A percentile compares a stretch with the other conserved stretches of the same genome.
These are phyloP conservation scores for Lycaena phlaeas DNA, from an alignment of 2,888 invertebrate genomes.

Conservation along the genomic window DNA sequence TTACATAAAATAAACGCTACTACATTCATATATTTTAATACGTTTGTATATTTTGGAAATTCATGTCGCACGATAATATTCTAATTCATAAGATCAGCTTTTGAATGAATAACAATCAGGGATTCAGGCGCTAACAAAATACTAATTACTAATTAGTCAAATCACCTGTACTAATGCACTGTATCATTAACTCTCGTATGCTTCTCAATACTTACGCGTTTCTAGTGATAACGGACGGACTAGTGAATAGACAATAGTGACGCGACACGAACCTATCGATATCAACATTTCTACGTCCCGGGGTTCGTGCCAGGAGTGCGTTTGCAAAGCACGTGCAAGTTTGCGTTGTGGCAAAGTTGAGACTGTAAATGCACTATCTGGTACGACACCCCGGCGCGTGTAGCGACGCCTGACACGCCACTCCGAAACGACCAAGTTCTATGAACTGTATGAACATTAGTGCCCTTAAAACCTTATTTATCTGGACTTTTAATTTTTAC, in stretches of 20 bases:
- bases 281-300: slow-evolving; percentile 73
- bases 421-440: background rate
- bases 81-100: too few species aligned
- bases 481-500: slow-evolving; percentile 1
- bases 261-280: slow-evolving; percentile 40
- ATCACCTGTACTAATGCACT: slow-evolving; percentile 16
- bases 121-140: too few species aligned
- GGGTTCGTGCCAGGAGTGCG: slow-evolving; percentile 99
- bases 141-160: slow-evolving; percentile 20
- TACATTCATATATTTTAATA: background rate
- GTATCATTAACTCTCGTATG: too few species aligned
- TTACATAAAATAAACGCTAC: background rate
- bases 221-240: slow-evolving; percentile 41
- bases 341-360: slow-evolving; percentile 69
- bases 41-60: background rate
- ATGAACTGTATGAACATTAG: slow-evolving; percentile 7
- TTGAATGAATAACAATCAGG: too few species aligned
- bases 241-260: slow-evolving; percentile 56
- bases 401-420: slow-evolving; percentile 50
- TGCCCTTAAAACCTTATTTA: slow-evolving; percentile 4
- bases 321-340: slow-evolving; percentile 84
- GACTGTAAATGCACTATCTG: slow-evolving; percentile 99
- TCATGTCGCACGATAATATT: too few species aligned
- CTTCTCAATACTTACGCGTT: too few species aligned
- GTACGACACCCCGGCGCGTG: slow-evolving; percentile 93